Base-by-base conservation (phyloP, 2,113 vertebrate species). In the Thunnus thynnus region DNA sequence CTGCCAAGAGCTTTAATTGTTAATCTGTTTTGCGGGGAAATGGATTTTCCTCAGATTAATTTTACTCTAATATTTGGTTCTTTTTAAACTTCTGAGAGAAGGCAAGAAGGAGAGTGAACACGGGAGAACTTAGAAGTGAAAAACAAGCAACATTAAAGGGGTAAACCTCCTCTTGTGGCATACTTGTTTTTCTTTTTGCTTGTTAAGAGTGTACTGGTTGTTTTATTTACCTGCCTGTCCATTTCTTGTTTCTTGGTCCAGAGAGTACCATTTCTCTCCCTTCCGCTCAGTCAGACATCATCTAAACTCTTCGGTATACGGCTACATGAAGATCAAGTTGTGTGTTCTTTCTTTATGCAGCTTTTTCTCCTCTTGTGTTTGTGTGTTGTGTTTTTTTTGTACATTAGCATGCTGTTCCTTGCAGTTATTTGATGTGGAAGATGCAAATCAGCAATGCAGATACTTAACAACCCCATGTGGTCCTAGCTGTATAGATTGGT, bases 1-100 rank as follows among this genome's bases (percentile, higher is more conserved):
- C 44, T 13, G 80, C 89, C 79, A 52, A 82, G 74, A 89, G 82
- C 83, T 84, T 90, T 86, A 85, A 86, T 85, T 88, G 83, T 85
- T 89, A 84, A 88, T 90, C 68, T 85, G 79, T 85, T 78, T 85
- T 82, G 55, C 56, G 61, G 51, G 30, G 71, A 72, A 68, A 89
- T 76, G 85, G 80, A 80, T 84, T 86, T 87, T 73, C 51, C 52
- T 69, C 64, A 61, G 75, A 91, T 87, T 82, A 78, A 69, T 73
- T 86, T 88, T 51, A 50, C 16, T 65, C 75, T 57, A 74, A 82
- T 79, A 86, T 85, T 83, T 86, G 76, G 64, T 66, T 56, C 72
- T 67, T 58, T 48, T 76, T 55, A 63, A 84, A 72, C 61, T 55
- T 78, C 36, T 54, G 17, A 70, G 32, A 68, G 48, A 4, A 18